A percentile compares a stretch with the other conserved stretches of the same genome.
These are phyloP conservation scores for Eupithecia pulchellata DNA, from an alignment of 2,888 invertebrate species.

Conservation along the genomic window DNA sequence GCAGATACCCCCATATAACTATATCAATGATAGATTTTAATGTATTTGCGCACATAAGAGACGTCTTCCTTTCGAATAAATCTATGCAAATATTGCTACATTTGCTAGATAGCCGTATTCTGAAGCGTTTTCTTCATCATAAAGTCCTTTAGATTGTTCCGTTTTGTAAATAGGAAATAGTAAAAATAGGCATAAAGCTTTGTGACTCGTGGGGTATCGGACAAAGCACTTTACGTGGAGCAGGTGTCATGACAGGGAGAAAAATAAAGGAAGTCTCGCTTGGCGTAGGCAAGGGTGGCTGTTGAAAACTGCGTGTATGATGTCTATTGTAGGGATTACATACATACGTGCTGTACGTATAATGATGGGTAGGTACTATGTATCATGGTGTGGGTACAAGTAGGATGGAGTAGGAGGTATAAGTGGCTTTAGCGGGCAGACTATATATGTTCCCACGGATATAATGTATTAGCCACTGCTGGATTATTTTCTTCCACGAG, in stretches of 20 bases:
- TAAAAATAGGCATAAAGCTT: constrained; percentile 7
- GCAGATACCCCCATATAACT: constrained; percentile 58
- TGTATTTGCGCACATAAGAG: constrained; percentile 51
- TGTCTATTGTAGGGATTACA: constrained; percentile 25
- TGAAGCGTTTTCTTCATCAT: background rate
- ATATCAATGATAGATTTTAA: constrained; percentile 54
- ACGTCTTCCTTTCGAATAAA: constrained; percentile 31
- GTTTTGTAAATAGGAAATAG: background rate
- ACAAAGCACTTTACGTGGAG: constrained; percentile 39
- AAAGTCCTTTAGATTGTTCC: background rate
- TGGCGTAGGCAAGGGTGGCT: constrained; percentile 53
- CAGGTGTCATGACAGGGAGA: constrained; percentile 48
- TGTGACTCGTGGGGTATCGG: constrained; percentile 31
- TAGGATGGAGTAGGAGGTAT: constrained; percentile 46
- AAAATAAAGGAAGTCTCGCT: constrained; percentile 52
- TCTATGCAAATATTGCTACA: constrained; percentile 17
- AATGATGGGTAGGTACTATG: constrained; percentile 41
- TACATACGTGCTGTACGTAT: constrained; percentile 33
- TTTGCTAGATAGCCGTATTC: background rate
- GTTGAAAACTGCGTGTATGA: constrained; percentile 59
- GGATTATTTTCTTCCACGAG: background rate
- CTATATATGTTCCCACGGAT: constrained; percentile 71
- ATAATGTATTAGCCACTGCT: constrained; percentile 41
- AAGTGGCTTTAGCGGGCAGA: constrained; percentile 47
- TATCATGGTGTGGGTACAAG: constrained; percentile 21